Percentiles rank a stretch among this genome's conserved stretches.
Conservation (phyloP, 2,888 invertebrate species). For the Hydroisotoma schaefferi region DNA sequence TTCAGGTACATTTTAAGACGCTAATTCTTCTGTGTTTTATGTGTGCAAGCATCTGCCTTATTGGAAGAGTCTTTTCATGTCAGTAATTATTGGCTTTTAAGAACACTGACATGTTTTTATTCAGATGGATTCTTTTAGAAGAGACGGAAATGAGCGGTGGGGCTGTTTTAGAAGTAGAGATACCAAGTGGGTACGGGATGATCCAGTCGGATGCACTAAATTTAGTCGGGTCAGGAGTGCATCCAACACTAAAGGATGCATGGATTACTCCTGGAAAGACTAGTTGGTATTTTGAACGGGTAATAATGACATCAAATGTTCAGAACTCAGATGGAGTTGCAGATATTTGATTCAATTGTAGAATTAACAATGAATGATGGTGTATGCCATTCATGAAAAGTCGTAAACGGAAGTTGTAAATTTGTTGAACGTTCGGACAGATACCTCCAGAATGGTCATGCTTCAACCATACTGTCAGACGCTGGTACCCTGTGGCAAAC, state of each 20-base stretch:
- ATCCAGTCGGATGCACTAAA: constrained; percentile 54
- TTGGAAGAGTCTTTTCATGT: no score
- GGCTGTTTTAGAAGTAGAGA: constrained; percentile 54
- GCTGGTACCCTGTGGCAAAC: constrained; percentile 61
- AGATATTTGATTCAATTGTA: background rate
- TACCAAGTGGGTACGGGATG: constrained; percentile 56
- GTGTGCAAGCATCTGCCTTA: no score
- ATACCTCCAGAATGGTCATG: constrained; percentile 54
- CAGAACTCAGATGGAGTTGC: background rate
- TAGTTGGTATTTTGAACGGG: constrained; percentile 56
- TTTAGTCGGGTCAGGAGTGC: constrained; percentile 48
- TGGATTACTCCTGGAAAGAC: constrained; percentile 51
- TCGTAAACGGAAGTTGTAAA: no score
- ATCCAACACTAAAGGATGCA: constrained; percentile 51
- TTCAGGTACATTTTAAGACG: constrained; percentile 52
- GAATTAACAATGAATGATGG: no score
- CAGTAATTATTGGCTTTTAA: background rate
- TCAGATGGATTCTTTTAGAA: constrained; percentile 52
- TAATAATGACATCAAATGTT: constrained; percentile 51
- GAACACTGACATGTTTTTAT: background rate
- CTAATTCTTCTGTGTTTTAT: no score
- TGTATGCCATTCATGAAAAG: no score
- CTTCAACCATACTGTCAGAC: constrained; percentile 56
- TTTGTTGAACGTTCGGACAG: constrained; percentile 43
- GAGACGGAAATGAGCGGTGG: constrained; percentile 52